These are phyloP conservation scores for cattle (Bos taurus) DNA, from an alignment of 2,113 vertebrate genomes.

Conservation along the genomic window ARS-UCD2.0 NC_037329.1:94392001-94392500, in stretches of 20 bases:
- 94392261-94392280: neutral
- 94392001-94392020: neutral
- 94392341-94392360: neutral
- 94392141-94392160: constrained; percentile 90
- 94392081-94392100: neutral
- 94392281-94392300: neutral
- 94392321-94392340: neutral
- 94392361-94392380: neutral
- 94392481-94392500: neutral
- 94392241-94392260: constrained; percentile 44
- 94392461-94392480: neutral
- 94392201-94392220: constrained; percentile 99
- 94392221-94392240: neutral
- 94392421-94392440: neutral
- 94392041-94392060: neutral
- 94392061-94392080: neutral
- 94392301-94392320: neutral
- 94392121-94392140: constrained; percentile 84
- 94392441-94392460: neutral
- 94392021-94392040: neutral
- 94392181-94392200: constrained; percentile 94
- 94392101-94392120: constrained; percentile 82
- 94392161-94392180: constrained; percentile 86
- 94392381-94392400: neutral
- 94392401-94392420: neutral